These are phyloP conservation scores for Cyanoderma ruficeps DNA, from an alignment of 2,113 vertebrate genomes.

Conservation along the genomic window DNA sequence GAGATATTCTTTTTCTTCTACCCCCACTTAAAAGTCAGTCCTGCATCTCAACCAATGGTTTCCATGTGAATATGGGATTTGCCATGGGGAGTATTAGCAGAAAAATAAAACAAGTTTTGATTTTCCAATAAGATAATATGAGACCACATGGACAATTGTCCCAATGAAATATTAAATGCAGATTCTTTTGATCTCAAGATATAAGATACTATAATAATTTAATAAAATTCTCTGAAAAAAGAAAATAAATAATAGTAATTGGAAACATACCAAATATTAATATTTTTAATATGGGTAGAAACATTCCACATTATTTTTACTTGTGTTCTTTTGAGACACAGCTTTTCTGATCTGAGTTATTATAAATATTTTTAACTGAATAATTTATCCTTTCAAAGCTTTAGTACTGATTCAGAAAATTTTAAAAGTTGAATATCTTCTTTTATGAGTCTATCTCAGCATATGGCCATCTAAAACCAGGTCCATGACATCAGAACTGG, in stretches of 20 bases:
- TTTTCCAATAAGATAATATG: conserved; percentile 45
- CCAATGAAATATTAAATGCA: conserved; percentile 34
- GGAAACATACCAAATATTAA: conserved; percentile 13
- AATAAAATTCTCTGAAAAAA: neutral
- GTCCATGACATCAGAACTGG: neutral
- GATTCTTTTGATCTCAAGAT: conserved; percentile 35
- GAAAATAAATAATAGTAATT: conserved; percentile 38
- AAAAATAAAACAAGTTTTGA: conserved; percentile 44
- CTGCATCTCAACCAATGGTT: neutral
- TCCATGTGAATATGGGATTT: conserved; percentile 52
- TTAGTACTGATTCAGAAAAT: neutral
- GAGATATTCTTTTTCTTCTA: neutral
- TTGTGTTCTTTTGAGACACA: neutral
- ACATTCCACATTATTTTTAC: neutral
- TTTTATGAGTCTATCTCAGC: neutral
- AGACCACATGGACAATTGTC: conserved; percentile 16
- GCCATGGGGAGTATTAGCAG: neutral
- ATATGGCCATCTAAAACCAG: neutral
- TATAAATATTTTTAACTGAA: neutral
- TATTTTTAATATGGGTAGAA: neutral
- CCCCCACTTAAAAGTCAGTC: neutral
- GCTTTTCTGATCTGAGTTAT: neutral
- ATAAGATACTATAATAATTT: neutral
- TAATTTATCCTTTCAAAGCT: neutral
- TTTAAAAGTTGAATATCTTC: neutral